These are phyloP conservation scores for Zelostemma sp. DNA, from an alignment of 1,140 invertebrate genomes.

Conservation along the genomic window DNA sequence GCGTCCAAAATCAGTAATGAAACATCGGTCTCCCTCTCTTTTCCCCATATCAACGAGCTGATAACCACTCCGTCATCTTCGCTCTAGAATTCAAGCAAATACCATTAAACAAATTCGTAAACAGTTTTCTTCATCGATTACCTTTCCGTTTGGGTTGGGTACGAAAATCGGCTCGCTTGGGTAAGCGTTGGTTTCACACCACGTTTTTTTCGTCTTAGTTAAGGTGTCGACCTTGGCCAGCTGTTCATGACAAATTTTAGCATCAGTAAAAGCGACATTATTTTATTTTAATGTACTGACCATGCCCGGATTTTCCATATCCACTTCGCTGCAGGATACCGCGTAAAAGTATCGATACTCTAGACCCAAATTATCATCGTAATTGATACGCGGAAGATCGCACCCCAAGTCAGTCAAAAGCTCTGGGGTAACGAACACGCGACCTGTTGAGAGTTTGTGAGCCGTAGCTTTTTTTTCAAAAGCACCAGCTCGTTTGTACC, in stretches of 20 bases:
- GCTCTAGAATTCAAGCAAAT: constrained; percentile 62
- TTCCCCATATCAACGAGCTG: constrained; percentile 78
- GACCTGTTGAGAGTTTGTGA: constrained; percentile 65
- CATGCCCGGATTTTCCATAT: constrained; percentile 82
- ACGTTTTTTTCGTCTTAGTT: constrained; percentile 75
- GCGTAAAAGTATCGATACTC: constrained; percentile 90
- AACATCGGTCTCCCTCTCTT: constrained; percentile 72
- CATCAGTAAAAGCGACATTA: too few relatives aligned
- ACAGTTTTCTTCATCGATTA: too few relatives aligned
- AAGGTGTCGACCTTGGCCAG: constrained; percentile 84
- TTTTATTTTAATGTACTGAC: too few relatives aligned
- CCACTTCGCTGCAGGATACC: constrained; percentile 88
- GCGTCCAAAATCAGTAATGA: constrained; percentile 80
- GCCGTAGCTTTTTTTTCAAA: constrained; percentile 69
- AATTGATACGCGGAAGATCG: constrained; percentile 87
- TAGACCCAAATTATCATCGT: constrained; percentile 75
- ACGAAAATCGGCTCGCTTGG: constrained; percentile 92
- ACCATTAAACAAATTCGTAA: too few relatives aligned
- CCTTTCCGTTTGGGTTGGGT: constrained; percentile 76
- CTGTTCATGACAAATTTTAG: too few relatives aligned
- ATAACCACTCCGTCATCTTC: constrained; percentile 84
- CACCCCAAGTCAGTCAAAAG: constrained; percentile 81
- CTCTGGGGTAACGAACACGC: constrained; percentile 75
- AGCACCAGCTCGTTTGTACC: constrained; percentile 17
- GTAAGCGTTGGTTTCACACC: constrained; percentile 81